Conservation (phyloP, 2,797 vertebrate species). For the Hydrophis major region DNA sequence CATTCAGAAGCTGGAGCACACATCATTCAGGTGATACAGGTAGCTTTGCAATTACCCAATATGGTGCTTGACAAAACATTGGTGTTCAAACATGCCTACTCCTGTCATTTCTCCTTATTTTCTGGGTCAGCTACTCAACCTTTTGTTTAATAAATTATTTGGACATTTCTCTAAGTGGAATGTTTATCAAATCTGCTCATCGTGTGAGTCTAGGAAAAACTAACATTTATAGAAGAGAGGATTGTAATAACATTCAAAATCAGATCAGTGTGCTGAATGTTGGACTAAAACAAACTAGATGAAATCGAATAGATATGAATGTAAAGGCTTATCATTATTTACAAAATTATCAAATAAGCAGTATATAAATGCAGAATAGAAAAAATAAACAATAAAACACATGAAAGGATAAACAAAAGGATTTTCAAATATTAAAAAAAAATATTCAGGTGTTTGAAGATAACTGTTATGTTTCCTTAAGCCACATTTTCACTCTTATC, state of each 20-base stretch:
- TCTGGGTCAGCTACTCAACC: background rate
- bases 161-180: background rate
- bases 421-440: background rate
- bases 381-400: background rate
- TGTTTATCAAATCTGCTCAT: background rate
- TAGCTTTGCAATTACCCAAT: background rate
- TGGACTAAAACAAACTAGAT: background rate
- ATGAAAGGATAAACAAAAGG: background rate
- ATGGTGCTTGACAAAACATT: background rate
- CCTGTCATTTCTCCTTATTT: background rate
- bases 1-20: background rate
- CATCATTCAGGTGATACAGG: background rate
- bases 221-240: background rate
- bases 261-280: background rate
- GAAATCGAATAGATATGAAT: background rate
- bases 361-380: background rate
- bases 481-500: background rate
- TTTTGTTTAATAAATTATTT: background rate
- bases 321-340: background rate
- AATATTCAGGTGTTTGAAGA: background rate
- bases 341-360: background rate
- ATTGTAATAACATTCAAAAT: background rate
- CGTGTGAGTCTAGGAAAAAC: background rate
- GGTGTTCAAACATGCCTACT: background rate
- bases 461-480: background rate